Percentiles rank a stretch among this genome's conserved stretches.
These are phyloP conservation scores for Gryon sp. DNA, from an alignment of 1,140 invertebrate genomes.

Conservation along the genomic window DNA sequence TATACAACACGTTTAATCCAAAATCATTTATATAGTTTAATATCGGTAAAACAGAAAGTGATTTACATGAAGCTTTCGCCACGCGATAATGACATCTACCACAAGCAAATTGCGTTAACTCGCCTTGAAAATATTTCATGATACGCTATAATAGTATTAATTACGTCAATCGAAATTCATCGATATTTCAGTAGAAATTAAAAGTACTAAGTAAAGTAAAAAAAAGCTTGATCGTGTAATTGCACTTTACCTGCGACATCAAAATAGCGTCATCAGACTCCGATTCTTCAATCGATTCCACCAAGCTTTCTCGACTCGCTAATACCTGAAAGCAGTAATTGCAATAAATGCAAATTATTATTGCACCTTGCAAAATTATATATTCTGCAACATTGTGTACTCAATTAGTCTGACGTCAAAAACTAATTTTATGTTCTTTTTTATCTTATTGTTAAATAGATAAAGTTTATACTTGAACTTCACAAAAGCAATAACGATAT, in stretches of 20 bases:
- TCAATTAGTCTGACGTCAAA: too few species aligned
- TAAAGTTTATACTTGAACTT: too few species aligned
- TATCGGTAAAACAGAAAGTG: too few species aligned
- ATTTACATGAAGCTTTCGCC: too few species aligned
- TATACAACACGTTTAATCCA: too few species aligned
- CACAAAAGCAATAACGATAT: too few species aligned
- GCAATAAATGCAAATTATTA: not conserved
- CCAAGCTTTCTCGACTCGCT: slow-evolving; percentile 87
- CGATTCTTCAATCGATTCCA: slow-evolving; percentile 85
- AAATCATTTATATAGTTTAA: too few species aligned
- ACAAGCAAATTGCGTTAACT: not conserved
- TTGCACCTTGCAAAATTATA: too few species aligned
- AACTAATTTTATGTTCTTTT: too few species aligned
- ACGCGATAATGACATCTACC: too few species aligned
- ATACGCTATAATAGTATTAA: slow-evolving; percentile 3
- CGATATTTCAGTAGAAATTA: slow-evolving; percentile 15
- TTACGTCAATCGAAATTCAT: slow-evolving; percentile 2
- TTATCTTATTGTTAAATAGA: too few species aligned
- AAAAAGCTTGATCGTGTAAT: slow-evolving; percentile 11
- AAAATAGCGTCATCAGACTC: slow-evolving; percentile 88
- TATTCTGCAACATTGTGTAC: too few species aligned
- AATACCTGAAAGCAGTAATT: slow-evolving; percentile 82
- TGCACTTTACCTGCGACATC: slow-evolving; percentile 83
- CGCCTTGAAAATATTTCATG: slow-evolving; percentile 1
- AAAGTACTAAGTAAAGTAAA: slow-evolving; percentile 12